Percentiles rank a stretch among this genome's conserved stretches.
Conservation (phyloP, 2,888 invertebrate species). For the Tupiocoris notatus region DNA sequence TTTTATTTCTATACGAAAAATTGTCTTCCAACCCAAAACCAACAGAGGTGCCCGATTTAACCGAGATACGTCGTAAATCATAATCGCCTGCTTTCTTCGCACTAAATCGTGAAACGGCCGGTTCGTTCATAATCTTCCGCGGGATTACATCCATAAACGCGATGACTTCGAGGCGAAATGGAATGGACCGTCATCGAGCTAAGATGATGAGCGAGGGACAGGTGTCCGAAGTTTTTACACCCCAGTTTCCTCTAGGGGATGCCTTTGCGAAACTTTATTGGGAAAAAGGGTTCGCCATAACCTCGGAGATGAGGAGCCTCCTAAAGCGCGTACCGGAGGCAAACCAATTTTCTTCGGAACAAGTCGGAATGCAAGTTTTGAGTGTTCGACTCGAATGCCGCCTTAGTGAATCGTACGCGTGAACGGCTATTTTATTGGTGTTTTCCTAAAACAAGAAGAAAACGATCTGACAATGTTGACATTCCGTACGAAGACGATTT, state of each 20-base stretch:
- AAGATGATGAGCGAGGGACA: slow-evolving; percentile 1
- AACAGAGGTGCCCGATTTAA: neutral
- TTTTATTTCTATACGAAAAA: too few relatives aligned
- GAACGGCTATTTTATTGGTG: too few relatives aligned
- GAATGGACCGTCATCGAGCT: neutral
- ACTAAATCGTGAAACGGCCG: neutral
- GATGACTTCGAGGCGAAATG: too few relatives aligned
- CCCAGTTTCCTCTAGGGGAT: neutral
- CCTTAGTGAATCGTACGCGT: too few relatives aligned
- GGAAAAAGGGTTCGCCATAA: neutral
- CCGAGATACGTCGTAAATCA: neutral
- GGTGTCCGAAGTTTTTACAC: slow-evolving; percentile 6
- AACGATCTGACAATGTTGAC: too few relatives aligned
- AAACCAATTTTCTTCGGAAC: neutral
- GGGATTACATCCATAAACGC: slow-evolving; percentile 3
- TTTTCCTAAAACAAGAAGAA: too few relatives aligned
- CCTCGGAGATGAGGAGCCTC: neutral
- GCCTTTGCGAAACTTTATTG: neutral
- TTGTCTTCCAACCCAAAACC: too few relatives aligned
- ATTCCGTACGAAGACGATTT: too few relatives aligned
- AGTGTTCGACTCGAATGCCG: too few relatives aligned
- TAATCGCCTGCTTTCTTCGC: neutral
- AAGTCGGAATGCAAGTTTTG: too few relatives aligned
- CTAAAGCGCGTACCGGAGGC: neutral
- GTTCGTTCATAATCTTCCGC: neutral